Percentiles rank a stretch among this genome's conserved stretches.
Evolutionary conservation across 2,888 invertebrate species (phyloP).

Genomic region (Galerucella pusilla): DNA sequence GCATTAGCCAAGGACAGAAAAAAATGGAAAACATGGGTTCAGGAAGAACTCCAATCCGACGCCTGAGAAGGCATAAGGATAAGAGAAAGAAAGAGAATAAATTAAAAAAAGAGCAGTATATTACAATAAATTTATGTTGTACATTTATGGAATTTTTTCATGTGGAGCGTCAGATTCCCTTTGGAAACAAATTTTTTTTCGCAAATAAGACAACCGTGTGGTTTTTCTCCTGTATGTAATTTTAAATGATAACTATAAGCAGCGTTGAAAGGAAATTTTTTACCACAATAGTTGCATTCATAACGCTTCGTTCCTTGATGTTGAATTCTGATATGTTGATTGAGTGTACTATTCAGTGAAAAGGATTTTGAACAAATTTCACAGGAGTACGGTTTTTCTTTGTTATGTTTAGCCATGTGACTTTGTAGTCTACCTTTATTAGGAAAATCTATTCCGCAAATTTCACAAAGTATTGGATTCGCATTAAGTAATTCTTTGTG

Average conservation of each 20-base stretch:
- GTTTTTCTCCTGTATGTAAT: constrained; percentile 47
- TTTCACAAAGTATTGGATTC: constrained; percentile 66
- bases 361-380: constrained; percentile 44
- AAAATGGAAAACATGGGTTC: too few species aligned
- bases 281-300: constrained; percentile 50
- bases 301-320: constrained; percentile 52
- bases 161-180: constrained; percentile 39
- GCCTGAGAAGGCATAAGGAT: too few species aligned
- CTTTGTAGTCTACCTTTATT: constrained; percentile 36
- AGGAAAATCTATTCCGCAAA: constrained; percentile 57
- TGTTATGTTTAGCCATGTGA: constrained; percentile 52
- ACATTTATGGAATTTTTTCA: constrained; percentile 41
- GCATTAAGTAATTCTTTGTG: constrained; percentile 49
- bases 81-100: too few species aligned
- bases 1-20: too few species aligned
- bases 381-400: constrained; percentile 50
- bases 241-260: constrained; percentile 49
- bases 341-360: constrained; percentile 38
- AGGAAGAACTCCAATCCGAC: too few species aligned
- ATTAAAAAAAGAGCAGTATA: too few species aligned
- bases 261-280: constrained; percentile 23
- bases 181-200: constrained; percentile 65
- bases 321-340: constrained; percentile 49
- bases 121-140: too few species aligned
- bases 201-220: constrained; percentile 38